phyloP scores from a whole-genome alignment of 2,797 vertebrate species.

The Girardinus metallicus region DNA sequence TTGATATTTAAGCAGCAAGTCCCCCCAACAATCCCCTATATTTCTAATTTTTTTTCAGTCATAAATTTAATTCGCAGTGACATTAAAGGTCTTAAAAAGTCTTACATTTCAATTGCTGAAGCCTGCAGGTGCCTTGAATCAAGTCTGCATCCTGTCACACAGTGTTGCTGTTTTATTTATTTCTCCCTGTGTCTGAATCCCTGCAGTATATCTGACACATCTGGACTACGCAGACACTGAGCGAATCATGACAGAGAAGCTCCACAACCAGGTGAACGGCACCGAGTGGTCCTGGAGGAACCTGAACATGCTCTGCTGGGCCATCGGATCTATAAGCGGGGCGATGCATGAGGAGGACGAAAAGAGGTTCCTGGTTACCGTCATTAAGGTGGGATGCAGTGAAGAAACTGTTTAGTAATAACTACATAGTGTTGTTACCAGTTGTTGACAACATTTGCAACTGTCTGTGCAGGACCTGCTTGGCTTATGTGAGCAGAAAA shows the following conservation, averaged over 20 bases:
- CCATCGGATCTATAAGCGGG: constrained; percentile 97
- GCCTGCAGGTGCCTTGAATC: no score
- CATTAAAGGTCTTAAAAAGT: no score
- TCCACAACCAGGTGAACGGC: constrained; percentile 97
- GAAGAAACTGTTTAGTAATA: neutral
- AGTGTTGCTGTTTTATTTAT: neutral
- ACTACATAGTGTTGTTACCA: neutral
- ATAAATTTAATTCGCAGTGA: no score
- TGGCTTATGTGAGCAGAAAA: constrained; percentile 96
- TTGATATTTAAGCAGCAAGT: no score
- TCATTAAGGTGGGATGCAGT: constrained; percentile 88
- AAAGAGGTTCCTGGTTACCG: constrained; percentile 96
- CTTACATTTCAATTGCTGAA: no score
- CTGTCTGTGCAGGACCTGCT: constrained; percentile 86
- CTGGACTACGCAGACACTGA: constrained; percentile 97
- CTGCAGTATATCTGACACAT: constrained; percentile 93
- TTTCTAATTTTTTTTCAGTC: no score
- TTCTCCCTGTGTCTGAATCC: neutral
- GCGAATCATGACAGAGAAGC: constrained; percentile 98
- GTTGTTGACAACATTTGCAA: neutral
- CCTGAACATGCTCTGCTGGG: constrained; percentile 97
- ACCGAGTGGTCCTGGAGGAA: constrained; percentile 99
- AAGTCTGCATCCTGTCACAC: neutral
- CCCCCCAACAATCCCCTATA: no score
- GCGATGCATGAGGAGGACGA: constrained; percentile 99